These are phyloP conservation scores for Scelioninae gen. 2 DNA, from an alignment of 2,888 invertebrate genomes.

Conservation along the genomic window DNA sequence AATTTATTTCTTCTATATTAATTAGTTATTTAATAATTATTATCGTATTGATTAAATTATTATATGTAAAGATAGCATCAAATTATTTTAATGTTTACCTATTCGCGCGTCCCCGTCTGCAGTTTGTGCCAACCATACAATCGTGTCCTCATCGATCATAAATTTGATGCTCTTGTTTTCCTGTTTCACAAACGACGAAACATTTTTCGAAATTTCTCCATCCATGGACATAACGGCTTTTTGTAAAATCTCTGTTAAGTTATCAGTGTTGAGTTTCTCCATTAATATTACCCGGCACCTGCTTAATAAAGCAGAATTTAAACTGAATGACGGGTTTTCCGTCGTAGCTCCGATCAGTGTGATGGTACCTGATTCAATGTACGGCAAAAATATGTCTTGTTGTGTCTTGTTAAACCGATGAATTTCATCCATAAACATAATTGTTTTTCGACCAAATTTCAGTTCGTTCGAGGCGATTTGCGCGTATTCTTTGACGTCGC, in stretches of 20 bases:
- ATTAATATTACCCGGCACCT: constrained; percentile 86
- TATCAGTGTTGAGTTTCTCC: constrained; percentile 81
- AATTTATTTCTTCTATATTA: no score
- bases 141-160: constrained; percentile 78
- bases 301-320: constrained; percentile 87
- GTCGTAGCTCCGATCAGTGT: constrained; percentile 89
- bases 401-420: constrained; percentile 90
- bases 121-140: constrained; percentile 84
- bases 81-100: constrained; percentile 34
- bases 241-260: constrained; percentile 80
- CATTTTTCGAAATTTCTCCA: constrained; percentile 61
- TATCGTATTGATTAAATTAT: no score
- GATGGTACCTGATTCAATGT: constrained; percentile 88
- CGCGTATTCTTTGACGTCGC: constrained; percentile 86
- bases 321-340: constrained; percentile 90
- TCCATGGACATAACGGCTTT: constrained; percentile 77
- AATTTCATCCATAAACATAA: constrained; percentile 91
- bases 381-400: constrained; percentile 88
- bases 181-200: neutral
- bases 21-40: no score
- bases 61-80: neutral
- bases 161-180: constrained; percentile 62
- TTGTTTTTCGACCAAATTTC: constrained; percentile 82
- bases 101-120: constrained; percentile 89
- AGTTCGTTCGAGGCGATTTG: constrained; percentile 84